Conservation (phyloP, 2,888 invertebrate species). For the Eubasilissa splendida region DNA sequence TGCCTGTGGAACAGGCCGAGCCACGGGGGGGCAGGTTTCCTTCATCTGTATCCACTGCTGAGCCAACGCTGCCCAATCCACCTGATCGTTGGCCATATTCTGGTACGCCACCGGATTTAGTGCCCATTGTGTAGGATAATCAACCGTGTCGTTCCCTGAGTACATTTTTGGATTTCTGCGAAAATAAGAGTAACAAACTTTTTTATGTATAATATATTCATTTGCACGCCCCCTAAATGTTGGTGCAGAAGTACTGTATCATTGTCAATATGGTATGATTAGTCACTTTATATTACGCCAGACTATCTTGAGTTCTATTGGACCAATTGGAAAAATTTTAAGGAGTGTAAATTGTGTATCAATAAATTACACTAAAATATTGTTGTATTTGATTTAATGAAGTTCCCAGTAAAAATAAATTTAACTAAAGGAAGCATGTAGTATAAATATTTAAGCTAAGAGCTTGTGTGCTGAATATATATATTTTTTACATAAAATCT, state of each 20-base stretch:
- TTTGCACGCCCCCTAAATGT: neutral
- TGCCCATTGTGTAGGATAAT: slow-evolving; percentile 84
- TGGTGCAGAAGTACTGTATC: neutral
- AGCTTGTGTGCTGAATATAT: no score
- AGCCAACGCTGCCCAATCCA: slow-evolving; percentile 97
- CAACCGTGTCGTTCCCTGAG: slow-evolving; percentile 75
- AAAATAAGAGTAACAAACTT: neutral
- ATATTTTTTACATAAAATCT: no score
- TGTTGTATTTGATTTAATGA: no score
- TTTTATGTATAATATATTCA: neutral
- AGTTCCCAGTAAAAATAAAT: no score
- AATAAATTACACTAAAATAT: no score
- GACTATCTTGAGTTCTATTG: no score
- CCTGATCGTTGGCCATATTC: slow-evolving; percentile 87
- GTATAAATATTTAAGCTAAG: no score
- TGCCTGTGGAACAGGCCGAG: slow-evolving; percentile 74
- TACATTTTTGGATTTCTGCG: slow-evolving; percentile 67
- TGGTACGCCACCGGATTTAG: slow-evolving; percentile 87
- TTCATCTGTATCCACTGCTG: slow-evolving; percentile 99
- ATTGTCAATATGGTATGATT: no score
- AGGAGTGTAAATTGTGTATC: no score
- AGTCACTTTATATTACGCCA: no score
- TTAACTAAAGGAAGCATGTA: no score
- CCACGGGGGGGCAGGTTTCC: slow-evolving; percentile 74
- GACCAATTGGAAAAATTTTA: no score